A percentile compares a stretch with the other conserved stretches of the same genome.
These are phyloP conservation scores for Drosophila ustulata DNA, from an alignment of 2,888 invertebrate genomes.

Conservation along the genomic window DNA sequence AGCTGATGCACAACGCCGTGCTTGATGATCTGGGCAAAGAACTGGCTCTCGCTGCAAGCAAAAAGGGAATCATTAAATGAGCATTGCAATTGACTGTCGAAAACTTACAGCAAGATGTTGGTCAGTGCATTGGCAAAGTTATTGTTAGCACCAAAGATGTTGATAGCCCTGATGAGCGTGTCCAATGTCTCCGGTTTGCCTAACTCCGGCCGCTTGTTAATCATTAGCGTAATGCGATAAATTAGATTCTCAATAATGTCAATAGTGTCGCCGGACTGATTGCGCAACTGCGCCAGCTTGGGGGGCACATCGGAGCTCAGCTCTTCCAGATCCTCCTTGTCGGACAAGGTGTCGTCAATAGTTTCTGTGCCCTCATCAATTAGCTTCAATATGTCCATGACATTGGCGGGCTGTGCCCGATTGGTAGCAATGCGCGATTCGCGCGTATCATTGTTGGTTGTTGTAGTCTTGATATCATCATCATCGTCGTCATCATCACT, in stretches of 20 bases:
- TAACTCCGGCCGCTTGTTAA: constrained; percentile 82
- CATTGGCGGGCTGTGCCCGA: constrained; percentile 61
- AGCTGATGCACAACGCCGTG: constrained; percentile 83
- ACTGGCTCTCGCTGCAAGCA: constrained; percentile 82
- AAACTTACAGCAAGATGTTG: constrained; percentile 83
- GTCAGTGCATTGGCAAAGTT: constrained; percentile 82
- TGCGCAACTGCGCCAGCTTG: constrained; percentile 67
- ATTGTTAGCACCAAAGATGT: constrained; percentile 81
- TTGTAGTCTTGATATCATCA: constrained; percentile 57
- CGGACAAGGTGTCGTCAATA: constrained; percentile 82
- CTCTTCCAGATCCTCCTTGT: constrained; percentile 84
- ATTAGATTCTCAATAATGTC: constrained; percentile 84
- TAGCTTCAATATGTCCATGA: constrained; percentile 82
- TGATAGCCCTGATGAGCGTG: constrained; percentile 82
- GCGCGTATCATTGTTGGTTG: constrained; percentile 40
- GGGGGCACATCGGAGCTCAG: constrained; percentile 75
- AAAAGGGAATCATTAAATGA: not conserved
- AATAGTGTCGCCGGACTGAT: constrained; percentile 72
- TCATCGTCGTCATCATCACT: constrained; percentile 84
- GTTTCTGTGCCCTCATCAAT: constrained; percentile 80
- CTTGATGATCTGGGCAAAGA: constrained; percentile 84
- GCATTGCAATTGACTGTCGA: not conserved
- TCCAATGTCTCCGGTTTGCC: constrained; percentile 83
- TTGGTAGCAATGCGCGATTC: constrained; percentile 63
- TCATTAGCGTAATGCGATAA: constrained; percentile 80